Conservation (phyloP, 2,113 vertebrate species). For the Bubo bubo region DNA sequence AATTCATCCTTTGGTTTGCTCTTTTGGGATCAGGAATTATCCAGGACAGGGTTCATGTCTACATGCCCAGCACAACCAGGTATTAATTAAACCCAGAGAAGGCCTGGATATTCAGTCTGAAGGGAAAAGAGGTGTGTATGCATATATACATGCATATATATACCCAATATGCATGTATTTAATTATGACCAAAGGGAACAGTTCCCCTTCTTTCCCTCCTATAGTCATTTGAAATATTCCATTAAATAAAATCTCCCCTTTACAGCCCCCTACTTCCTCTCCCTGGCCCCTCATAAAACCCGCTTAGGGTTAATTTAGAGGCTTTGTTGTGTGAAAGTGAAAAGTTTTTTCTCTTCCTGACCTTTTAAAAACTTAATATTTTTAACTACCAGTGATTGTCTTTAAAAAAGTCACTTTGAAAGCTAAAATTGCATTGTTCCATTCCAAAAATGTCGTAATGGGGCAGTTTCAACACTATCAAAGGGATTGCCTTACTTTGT, state of each 20-base stretch:
- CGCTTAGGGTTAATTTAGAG: background rate
- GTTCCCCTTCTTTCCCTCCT: background rate
- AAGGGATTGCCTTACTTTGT: background rate
- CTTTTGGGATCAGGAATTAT: background rate
- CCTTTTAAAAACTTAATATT: conserved; percentile 4
- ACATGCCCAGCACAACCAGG: background rate
- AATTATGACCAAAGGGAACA: conserved; percentile 5
- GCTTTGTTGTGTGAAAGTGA: background rate
- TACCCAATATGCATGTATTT: background rate
- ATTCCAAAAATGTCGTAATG: background rate
- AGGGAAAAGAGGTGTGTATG: background rate
- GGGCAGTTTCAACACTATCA: background rate
- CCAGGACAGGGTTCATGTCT: background rate
- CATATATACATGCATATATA: background rate
- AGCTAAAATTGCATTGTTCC: background rate
- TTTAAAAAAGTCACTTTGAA: background rate
- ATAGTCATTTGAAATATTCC: background rate
- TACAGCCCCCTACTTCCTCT: background rate
- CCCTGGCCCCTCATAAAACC: conserved; percentile 3
- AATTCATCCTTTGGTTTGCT: background rate
- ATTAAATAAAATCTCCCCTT: conserved; percentile 1
- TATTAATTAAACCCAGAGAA: background rate
- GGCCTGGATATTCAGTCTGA: background rate
- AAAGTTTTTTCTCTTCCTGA: background rate
- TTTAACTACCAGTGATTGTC: background rate